Evolutionary conservation across 1,140 invertebrate genomes (phyloP).

Genomic region (Philotrypesis tridentata): DNA sequence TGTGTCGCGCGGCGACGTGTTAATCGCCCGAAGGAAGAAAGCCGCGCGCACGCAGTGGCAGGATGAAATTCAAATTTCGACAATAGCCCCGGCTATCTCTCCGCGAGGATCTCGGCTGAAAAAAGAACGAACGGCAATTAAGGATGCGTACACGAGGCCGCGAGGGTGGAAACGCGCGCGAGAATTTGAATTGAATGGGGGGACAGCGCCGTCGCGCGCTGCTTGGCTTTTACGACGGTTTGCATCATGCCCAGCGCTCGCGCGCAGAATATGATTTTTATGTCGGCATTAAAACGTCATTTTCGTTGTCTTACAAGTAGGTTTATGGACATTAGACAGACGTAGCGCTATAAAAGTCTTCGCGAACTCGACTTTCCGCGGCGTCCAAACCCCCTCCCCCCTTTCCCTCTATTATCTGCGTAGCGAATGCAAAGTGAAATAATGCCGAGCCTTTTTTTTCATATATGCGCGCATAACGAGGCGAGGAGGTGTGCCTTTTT

Average conservation of each 20-base stretch:
- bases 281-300: slow-evolving; percentile 6
- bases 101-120: background rate
- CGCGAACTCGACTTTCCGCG: background rate
- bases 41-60: background rate
- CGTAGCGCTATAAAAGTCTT: background rate
- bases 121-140: slow-evolving; percentile 1
- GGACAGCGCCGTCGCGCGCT: background rate
- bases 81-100: background rate
- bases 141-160: slow-evolving; percentile 2
- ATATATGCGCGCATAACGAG: background rate
- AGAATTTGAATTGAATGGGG: slow-evolving; percentile 42
- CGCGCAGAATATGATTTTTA: slow-evolving; percentile 35
- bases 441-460: background rate
- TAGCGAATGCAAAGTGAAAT: background rate
- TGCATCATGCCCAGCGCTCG: background rate
- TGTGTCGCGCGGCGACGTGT: slow-evolving; percentile 30
- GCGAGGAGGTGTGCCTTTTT: background rate
- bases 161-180: background rate
- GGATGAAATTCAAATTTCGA: slow-evolving; percentile 34
- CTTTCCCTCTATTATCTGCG: background rate
- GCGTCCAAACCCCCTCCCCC: no score
- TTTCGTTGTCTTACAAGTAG: slow-evolving; percentile 23
- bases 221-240: slow-evolving; percentile 18
- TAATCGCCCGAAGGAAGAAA: slow-evolving; percentile 5
- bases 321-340: slow-evolving; percentile 17